These are phyloP conservation scores for Neomonachus schauinslandi DNA, from an alignment of 2,113 vertebrate genomes.

Conservation along the genomic window DNA sequence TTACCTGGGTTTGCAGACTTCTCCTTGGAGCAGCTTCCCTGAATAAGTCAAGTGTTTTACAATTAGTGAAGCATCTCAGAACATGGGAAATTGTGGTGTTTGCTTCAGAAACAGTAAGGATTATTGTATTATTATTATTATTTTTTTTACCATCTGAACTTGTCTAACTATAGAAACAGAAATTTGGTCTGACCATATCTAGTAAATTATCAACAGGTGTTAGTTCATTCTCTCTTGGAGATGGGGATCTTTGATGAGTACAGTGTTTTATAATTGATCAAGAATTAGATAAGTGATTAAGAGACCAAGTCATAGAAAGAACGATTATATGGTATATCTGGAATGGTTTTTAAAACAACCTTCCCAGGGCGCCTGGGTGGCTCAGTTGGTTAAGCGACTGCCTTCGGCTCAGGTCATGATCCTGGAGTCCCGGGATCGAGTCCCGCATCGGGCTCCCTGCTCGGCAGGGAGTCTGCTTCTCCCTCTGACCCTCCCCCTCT, in stretches of 20 bases:
- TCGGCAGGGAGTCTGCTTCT: too few relatives aligned
- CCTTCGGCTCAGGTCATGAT: too few relatives aligned
- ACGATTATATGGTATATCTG: neutral
- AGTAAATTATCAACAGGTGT: neutral
- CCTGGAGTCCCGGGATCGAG: too few relatives aligned
- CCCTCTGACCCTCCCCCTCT: too few relatives aligned
- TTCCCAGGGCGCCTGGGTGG: neutral
- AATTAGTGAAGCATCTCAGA: conserved; percentile 72
- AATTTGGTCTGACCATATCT: neutral
- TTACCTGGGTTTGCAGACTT: conserved; percentile 65
- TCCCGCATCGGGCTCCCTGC: too few relatives aligned
- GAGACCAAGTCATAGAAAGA: neutral
- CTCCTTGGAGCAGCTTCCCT: neutral
- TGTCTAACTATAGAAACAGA: conserved; percentile 36
- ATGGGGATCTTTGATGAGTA: neutral
- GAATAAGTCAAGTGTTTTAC: conserved; percentile 70
- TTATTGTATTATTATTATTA: conserved; percentile 47
- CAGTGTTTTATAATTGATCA: neutral
- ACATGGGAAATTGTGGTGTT: conserved; percentile 56
- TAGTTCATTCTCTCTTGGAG: neutral
- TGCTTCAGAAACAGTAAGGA: conserved; percentile 70
- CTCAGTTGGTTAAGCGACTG: too few relatives aligned
- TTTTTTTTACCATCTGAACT: conserved; percentile 30
- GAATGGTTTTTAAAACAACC: neutral
- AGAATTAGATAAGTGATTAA: neutral